A percentile compares a stretch with the other conserved stretches of the same genome.
These are phyloP conservation scores for Crotalus viridis DNA, from an alignment of 2,113 vertebrate species.

Conservation along the genomic window DNA sequence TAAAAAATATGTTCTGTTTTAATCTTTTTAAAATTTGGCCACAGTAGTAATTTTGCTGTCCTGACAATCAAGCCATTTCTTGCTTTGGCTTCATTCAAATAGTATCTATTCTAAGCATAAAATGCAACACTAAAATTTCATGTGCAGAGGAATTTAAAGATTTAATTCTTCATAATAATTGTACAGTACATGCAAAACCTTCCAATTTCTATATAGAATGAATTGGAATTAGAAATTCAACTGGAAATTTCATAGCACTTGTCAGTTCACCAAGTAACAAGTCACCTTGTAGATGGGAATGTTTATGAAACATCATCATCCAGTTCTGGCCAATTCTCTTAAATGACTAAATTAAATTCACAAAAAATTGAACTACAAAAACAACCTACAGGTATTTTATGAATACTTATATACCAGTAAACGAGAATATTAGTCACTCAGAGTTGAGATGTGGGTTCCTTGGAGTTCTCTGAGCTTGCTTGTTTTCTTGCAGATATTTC, in stretches of 20 bases:
- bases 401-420: not conserved
- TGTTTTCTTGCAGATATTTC: too few relatives aligned
- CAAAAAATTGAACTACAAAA: not conserved
- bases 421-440: not conserved
- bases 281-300: not conserved
- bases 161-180: not conserved
- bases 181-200: not conserved
- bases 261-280: not conserved
- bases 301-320: not conserved
- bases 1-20: not conserved
- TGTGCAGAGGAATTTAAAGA: not conserved
- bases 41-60: not conserved
- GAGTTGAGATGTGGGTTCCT: too few relatives aligned
- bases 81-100: not conserved
- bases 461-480: too few relatives aligned
- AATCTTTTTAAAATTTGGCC: not conserved
- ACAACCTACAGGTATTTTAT: not conserved
- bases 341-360: not conserved
- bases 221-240: not conserved
- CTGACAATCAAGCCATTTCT: not conserved
- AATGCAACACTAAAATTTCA: not conserved
- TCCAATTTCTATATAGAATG: not conserved
- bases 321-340: not conserved
- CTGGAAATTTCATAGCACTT: not conserved
- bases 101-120: not conserved